Base-by-base conservation (phyloP, 2,797 vertebrate species). In the Liparis tanakae region DNA sequence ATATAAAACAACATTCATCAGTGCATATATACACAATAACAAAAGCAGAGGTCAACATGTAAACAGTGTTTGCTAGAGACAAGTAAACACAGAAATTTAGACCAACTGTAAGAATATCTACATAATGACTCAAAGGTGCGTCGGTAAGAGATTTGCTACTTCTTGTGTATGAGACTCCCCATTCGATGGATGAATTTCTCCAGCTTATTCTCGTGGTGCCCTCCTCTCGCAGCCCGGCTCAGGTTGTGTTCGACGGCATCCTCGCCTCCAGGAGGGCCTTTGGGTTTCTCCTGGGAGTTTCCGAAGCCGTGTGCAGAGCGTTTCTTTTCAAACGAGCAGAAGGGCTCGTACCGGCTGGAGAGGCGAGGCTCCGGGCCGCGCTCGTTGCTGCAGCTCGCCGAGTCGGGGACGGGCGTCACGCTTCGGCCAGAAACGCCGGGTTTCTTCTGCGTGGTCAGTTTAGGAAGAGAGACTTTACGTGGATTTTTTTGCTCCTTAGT, bases 161-260 rank as follows among this genome's bases (percentile, higher is more conserved):
- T 94, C 92, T 99, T 99, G 80, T 96, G 86, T 68, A 98, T 94
- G 8, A 99, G 93, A 82, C 94, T 96, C 59, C 97, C 98, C 57
- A 95, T 34, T 82, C 95, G 95, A 13, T 99, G 97, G 93, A 99
- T 94, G 86, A 99, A 96, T 74, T 95, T 96, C 70, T 95, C 96
- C 64, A 99, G 88, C 82, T 96, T 98, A 78, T 98, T 99, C 88
- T 99, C 98, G 82, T 96, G 95, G 80, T 94, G 93, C 9, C 93
- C 91, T 33, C 93, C 91, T 33, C 94, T 64, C 0, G 92, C 82
- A 51, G 85, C 84, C 30, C 95, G 94, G 54, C 83, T 81, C 34
- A 86, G 44, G 62, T 91, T 95, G 76, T 79, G 67, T 37, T 91
- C 87, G 65, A 10, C 67, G 2, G 25, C 37, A 18, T 77, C 56